phyloP scores from a whole-genome alignment of 2,797 vertebrate genomes.

The Cheirogaleus major region DNA sequence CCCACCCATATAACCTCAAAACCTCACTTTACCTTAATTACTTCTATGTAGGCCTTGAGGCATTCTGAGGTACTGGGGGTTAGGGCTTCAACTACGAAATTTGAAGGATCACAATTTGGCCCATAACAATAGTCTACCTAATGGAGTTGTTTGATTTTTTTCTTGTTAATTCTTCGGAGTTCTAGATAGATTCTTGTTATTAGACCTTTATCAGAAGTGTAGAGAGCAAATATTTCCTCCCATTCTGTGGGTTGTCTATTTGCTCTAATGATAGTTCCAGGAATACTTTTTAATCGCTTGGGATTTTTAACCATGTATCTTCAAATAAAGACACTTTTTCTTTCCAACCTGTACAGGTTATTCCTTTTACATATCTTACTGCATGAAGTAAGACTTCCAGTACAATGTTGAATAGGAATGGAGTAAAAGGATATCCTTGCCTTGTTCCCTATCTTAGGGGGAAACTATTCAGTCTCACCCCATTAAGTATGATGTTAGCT shows the following conservation, averaged over 20 bases:
- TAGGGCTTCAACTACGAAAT: not conserved
- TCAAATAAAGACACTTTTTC: not conserved
- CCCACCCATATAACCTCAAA: not conserved
- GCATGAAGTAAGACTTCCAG: not conserved
- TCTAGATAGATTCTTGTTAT: too few species aligned
- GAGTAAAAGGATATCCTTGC: not conserved
- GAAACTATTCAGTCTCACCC: not conserved
- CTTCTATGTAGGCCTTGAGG: not conserved
- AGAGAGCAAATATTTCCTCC: too few species aligned
- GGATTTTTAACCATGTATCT: not conserved
- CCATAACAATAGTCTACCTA: too few species aligned
- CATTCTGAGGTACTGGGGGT: not conserved
- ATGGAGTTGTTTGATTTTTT: too few species aligned
- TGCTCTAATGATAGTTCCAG: too few species aligned
- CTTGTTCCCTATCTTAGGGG: not conserved
- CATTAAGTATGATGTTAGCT: not conserved
- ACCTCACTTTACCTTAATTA: not conserved
- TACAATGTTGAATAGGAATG: not conserved
- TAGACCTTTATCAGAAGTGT: too few species aligned
- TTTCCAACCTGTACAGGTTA: not conserved
- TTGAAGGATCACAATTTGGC: not conserved
- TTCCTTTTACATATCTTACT: not conserved
- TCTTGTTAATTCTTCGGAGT: too few species aligned
- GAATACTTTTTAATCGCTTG: not conserved
- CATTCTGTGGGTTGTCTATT: too few species aligned